phyloP scores from a whole-genome alignment of 2,888 invertebrate species.

The Boloria euphrosyne region DNA sequence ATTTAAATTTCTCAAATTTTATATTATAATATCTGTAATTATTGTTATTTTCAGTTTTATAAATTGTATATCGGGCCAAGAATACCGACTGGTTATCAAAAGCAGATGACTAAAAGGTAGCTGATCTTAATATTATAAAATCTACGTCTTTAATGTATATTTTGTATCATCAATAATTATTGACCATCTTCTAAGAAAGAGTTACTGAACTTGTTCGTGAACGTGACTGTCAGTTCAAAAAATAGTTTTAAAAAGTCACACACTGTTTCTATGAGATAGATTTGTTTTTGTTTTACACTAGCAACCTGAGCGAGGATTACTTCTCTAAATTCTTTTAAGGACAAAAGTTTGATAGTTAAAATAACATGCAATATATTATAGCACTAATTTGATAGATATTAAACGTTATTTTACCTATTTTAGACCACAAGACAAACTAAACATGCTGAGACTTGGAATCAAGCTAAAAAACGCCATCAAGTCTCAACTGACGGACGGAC shows the following conservation, averaged over 20 bases:
- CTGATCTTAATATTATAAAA: constrained; percentile 42
- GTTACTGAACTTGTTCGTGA: too few species aligned
- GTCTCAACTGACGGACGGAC: constrained; percentile 78
- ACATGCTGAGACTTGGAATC: constrained; percentile 78
- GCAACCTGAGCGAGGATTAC: too few species aligned
- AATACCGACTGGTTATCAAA: constrained; percentile 80
- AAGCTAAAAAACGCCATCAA: constrained; percentile 84
- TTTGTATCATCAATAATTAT: background rate
- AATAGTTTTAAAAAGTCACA: too few species aligned
- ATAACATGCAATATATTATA: too few species aligned
- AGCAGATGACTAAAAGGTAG: constrained; percentile 80
- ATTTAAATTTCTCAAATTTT: background rate
- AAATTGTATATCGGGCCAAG: constrained; percentile 86
- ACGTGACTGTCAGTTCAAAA: too few species aligned
- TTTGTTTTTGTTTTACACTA: too few species aligned
- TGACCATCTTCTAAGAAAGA: background rate
- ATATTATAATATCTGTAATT: background rate
- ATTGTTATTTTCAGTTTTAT: constrained; percentile 84
- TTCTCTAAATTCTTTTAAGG: too few species aligned
- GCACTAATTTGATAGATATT: too few species aligned
- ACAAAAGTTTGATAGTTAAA: too few species aligned
- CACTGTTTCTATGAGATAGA: too few species aligned
- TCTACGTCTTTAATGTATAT: background rate
- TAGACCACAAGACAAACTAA: constrained; percentile 65
- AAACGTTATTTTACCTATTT: background rate